Evolutionary conservation across 2,888 invertebrate species (phyloP), one percentile per base, ranked within the genome.

Genomic region (Meta bourneti): DNA sequence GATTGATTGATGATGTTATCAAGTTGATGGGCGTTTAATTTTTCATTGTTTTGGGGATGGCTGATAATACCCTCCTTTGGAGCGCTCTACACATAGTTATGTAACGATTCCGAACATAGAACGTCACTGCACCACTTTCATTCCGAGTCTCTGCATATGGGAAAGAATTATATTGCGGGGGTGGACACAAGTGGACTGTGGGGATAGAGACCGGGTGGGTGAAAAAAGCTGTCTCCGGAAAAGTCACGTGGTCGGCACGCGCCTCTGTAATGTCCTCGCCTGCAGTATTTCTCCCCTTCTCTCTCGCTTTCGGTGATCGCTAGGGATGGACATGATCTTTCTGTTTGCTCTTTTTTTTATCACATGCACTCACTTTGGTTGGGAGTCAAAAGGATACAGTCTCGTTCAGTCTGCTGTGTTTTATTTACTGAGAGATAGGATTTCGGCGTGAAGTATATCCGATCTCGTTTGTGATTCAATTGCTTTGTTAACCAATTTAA

Each of bases 221-320:
- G 13, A 16, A 16, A 51, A 61, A 19, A 54, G 11, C 54, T 74
- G 75, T 72, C 79, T 69, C 90, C 80, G 85, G 85, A 85, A 90
- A 85, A 74, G 90, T 90, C 90, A 81, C 90, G 90, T 90, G 90
- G 79, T 85, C 70, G 85, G 54, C 90, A 90, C 90, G 90, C 79
- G 69, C 71, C 72, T 11, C 71, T 13, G 72, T 90, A 79, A 90
- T 84, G 80, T 74, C 70, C 74, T 34, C 34, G 34, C 34, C 16
- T 83, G 61, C 72, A 74, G 19, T 52, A 51, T 20, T 75, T 20
- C 48, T 49, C 85, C 19, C 69, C 19, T 69, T 20, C 75, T 20
- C 13, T 9, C 52, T n/a, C 9, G 20, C 75, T 16, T 80, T 34
- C 13, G 52, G 11, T 34, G 13, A 51, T 49, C 77, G 49, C 51